Percentiles rank a stretch among this genome's conserved stretches.
phyloP scores from a whole-genome alignment of 2,113 vertebrate genomes.

The Dipodomys spectabilis region DNA sequence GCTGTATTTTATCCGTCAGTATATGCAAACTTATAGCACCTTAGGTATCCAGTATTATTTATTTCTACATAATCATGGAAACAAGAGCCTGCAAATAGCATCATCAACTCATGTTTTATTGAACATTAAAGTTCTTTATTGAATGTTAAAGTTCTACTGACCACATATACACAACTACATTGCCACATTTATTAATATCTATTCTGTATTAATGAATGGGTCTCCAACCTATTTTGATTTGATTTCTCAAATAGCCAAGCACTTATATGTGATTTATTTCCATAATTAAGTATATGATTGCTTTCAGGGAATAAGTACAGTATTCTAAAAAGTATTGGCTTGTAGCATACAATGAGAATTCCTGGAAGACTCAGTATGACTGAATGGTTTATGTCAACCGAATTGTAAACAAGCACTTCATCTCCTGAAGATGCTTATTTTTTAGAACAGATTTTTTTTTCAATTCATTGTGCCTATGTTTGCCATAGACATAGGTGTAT shows the following conservation, averaged over 20 bases:
- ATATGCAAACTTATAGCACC: not conserved
- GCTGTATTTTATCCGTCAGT: not conserved
- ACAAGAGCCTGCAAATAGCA: not conserved
- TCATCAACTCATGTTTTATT: not conserved
- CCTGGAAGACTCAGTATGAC: not conserved
- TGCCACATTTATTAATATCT: not conserved
- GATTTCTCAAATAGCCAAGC: not conserved
- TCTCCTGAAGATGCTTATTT: not conserved
- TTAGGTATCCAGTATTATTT: no score
- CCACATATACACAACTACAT: not conserved
- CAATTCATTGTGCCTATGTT: not conserved
- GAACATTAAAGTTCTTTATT: not conserved
- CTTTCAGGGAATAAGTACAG: not conserved
- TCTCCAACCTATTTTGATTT: not conserved
- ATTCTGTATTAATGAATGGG: not conserved
- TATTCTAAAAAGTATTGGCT: conserved; percentile 1
- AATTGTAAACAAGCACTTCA: not conserved
- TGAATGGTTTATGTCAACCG: not conserved
- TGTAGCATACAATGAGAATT: not conserved
- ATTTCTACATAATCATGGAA: not conserved
- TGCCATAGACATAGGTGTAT: not conserved
- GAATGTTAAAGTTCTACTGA: not conserved
- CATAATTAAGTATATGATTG: not conserved
- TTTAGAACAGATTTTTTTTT: not conserved
- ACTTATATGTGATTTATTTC: not conserved